phyloP scores from a whole-genome alignment of 2,113 vertebrate species.

The Vulpes lagopus region DNA sequence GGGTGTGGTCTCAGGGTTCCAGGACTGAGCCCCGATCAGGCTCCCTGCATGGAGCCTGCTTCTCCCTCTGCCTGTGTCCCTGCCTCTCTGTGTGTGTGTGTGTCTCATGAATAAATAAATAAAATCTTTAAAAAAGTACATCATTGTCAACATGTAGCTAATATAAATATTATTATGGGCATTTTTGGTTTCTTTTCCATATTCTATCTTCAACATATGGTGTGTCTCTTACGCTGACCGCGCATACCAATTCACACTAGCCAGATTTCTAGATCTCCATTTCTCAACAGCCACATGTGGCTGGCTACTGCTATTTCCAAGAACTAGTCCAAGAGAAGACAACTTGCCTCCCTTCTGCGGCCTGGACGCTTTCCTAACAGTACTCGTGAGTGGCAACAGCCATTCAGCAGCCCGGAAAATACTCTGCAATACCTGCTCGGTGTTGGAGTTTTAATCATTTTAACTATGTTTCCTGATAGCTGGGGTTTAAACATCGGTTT shows the following conservation, averaged over 20 bases:
- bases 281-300: not conserved
- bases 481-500: conserved; percentile 5
- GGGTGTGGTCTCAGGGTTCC: no score
- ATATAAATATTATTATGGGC: not conserved
- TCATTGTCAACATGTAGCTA: not conserved
- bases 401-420: not conserved
- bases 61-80: no score
- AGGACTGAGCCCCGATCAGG: no score
- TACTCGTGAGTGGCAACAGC: not conserved
- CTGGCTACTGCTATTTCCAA: not conserved
- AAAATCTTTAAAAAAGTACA: not conserved
- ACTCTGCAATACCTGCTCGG: not conserved
- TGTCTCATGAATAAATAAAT: no score
- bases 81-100: no score
- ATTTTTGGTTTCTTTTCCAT: not conserved
- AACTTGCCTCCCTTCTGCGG: not conserved
- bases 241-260: not conserved
- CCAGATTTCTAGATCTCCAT: not conserved
- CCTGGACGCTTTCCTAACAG: not conserved
- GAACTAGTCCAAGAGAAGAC: not conserved
- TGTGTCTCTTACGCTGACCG: not conserved
- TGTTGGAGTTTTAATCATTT: conserved; percentile 7
- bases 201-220: not conserved
- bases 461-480: not conserved
- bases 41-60: no score